Evolutionary conservation across 1,140 invertebrate species (phyloP).

Genomic region (Chrysomallon squamiferum): DNA sequence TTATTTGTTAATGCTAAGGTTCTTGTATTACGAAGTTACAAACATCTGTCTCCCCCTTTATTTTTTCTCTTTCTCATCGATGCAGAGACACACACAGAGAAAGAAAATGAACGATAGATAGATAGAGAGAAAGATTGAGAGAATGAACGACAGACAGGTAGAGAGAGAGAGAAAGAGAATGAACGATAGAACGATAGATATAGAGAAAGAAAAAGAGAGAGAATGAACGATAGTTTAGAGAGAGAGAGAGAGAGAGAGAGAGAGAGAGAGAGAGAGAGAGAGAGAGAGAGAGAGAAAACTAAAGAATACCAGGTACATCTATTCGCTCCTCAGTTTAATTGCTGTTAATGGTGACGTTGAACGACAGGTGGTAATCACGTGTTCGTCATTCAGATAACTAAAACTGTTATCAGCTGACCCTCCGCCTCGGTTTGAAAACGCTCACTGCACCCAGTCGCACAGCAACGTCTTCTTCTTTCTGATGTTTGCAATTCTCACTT

Average conservation of each 20-base stretch:
- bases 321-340: background rate
- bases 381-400: background rate
- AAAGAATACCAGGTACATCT: too few relatives aligned
- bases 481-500: too few relatives aligned
- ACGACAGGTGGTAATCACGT: background rate
- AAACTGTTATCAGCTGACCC: background rate
- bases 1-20: too few relatives aligned
- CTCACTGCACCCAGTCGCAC: background rate
- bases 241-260: background rate
- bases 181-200: background rate
- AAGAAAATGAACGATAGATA: background rate
- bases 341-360: background rate
- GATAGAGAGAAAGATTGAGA: background rate
- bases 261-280: slow-evolving; percentile 1
- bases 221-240: background rate
- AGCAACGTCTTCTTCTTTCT: background rate
- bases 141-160: background rate
- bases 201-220: background rate
- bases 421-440: background rate
- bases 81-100: background rate
- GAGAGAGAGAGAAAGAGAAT: background rate
- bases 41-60: too few relatives aligned
- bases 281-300: background rate
- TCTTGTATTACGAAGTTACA: too few relatives aligned
- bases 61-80: background rate